Evolutionary conservation across 2,888 invertebrate species (phyloP).

Genomic region (Scelioninae gen. 2): DNA sequence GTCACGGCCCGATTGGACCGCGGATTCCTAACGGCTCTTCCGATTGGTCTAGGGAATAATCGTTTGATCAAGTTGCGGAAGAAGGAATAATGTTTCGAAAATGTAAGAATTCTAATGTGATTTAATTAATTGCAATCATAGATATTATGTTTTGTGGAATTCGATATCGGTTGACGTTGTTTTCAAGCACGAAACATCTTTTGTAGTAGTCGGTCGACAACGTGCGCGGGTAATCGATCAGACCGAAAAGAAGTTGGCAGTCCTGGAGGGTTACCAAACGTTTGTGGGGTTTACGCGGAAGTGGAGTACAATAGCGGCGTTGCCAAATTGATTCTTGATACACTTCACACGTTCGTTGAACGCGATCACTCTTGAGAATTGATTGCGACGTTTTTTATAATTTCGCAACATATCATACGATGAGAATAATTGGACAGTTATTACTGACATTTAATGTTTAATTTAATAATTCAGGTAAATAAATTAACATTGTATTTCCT

Average conservation of each 20-base stretch:
- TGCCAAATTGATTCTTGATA: conserved; percentile 6
- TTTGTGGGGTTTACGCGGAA: conserved; percentile 30
- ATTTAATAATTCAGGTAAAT: no score
- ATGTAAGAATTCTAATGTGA: neutral
- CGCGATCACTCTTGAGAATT: neutral
- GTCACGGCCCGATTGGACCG: conserved; percentile 49
- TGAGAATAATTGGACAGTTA: no score
- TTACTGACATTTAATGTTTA: no score
- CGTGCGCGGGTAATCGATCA: conserved; percentile 19
- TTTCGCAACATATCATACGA: no score
- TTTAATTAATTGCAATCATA: no score
- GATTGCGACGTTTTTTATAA: no score
- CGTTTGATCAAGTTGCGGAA: neutral
- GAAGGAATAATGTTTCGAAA: neutral
- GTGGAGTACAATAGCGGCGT: conserved; percentile 22
- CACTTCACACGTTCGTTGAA: no score
- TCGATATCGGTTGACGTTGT: no score
- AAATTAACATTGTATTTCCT: no score
- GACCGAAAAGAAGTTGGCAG: conserved; percentile 29
- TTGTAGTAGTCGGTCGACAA: neutral
- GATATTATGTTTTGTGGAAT: no score
- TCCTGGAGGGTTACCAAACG: conserved; percentile 41
- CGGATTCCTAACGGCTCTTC: neutral
- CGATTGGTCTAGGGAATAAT: conserved; percentile 30
- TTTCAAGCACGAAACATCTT: no score